Evolutionary conservation across 2,797 vertebrate genomes (phyloP), one percentile per base, ranked within the genome.

Genomic region (Urocyon cinereoargenteus): DNA sequence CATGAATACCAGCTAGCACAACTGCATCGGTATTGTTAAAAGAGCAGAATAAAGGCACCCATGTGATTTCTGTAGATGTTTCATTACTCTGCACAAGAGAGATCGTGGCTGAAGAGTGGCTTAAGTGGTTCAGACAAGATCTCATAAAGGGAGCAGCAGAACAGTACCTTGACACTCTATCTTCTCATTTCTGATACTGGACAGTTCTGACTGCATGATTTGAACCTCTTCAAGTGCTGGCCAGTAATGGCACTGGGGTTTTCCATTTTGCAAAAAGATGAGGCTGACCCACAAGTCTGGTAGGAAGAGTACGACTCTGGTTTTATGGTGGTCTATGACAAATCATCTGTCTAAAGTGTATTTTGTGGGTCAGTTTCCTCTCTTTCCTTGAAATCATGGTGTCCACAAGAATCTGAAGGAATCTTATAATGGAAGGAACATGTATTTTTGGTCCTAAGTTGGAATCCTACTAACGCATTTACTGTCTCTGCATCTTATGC

Each of bases 231-330:
- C 14, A 12, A 49, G 51, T 64, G 11, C 7, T 19, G 12, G 28
- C 8, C 28, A 66, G 8, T 64, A 21, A 24, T 66, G 45, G 15
- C 10, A 61, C 11, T 82, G 53, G 31, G 15, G 26, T 49, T 45
- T 93, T 53, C 26, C 34, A 45, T 45, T 75, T 55, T 86, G 28
- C 59, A 85, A 72, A 86, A 66, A 53, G n/a, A 87, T 10, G 22
- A 87, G 49, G 19, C 26, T 13, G 4, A 78, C 3, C 21, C 22
- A 18, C 2, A 2, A 84, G 18, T 31, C 55, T 9, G 28, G 13
- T 12, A 68, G 45, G 11, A 36, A 81, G 66, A 79, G 14, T 9
- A 9, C 0, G 14, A 86, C 53, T 94, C 18, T 72, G 26, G 15
- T 70, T 92, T 82, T 96, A 19, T 81, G 24, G 15, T 64, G 19